Evolutionary conservation across 2,888 invertebrate species (phyloP), one percentile per base, ranked within the genome.

Genomic region (Prosapia bicincta): DNA sequence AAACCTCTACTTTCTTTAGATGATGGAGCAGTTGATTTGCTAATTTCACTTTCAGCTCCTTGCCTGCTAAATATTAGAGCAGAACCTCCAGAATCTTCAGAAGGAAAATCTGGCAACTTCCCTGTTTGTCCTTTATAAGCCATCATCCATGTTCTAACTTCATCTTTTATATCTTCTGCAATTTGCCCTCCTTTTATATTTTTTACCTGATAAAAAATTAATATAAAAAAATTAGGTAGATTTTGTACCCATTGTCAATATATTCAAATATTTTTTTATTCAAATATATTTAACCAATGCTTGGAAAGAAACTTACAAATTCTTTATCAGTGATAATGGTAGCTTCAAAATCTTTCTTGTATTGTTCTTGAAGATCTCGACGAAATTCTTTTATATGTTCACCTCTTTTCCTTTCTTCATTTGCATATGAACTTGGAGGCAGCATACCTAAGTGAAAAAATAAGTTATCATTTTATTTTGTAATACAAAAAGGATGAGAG

Each of bases 81-180:
- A 0, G 97, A 97, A 0, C 97, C 96, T 7, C 97, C 97, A 81
- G 93, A 92, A 82, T 98, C 97, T 79, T 93, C 95, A 1, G 95
- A 92, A 0, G 98, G 98, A 81, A 96, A 91, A 80, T 97, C 97
- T 0, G 98, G 98, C 82, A 98, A 91, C 83, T 92, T 93, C 26
- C 93, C 94, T 5, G 94, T 93, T 81, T 92, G 91, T 54, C 92
- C 89, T 84, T 92, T 93, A 83, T 92, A 94, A 80, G 93, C 93
- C 79, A 91, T 89, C 78, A 97, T 91, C 96, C 97, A 97, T 77
- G 90, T 90, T 78, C 97, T 88, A 26, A 98, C 90, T 86, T 97
- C 95, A 82, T 93, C 93, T 79, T 93, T 90, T 81, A 98, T 92
- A 80, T 93, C 93, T 83, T 98, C 97, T 82, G 93, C 92, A 82